Percentiles rank a stretch among this genome's conserved stretches.
Evolutionary conservation across 2,113 vertebrate genomes (phyloP).

Genomic region (Aplodontia rufa): DNA sequence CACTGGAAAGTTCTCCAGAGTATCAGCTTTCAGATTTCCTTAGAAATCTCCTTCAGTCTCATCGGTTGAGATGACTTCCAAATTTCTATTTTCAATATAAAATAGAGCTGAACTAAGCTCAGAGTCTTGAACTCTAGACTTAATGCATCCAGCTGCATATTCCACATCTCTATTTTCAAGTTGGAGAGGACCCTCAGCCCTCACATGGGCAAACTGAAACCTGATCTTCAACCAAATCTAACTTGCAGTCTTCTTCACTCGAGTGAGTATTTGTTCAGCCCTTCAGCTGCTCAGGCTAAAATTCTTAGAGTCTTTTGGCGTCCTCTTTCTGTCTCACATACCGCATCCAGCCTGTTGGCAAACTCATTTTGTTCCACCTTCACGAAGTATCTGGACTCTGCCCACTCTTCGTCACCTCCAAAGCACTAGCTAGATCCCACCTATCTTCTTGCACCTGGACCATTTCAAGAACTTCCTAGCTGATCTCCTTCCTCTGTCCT

Average conservation of each 20-base stretch:
- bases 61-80: background rate
- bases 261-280: background rate
- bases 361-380: background rate
- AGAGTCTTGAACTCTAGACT: background rate
- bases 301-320: background rate
- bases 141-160: background rate
- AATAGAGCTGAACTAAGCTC: background rate
- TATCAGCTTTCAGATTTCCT: background rate
- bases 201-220: background rate
- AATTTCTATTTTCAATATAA: background rate
- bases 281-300: background rate
- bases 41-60: background rate
- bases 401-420: background rate
- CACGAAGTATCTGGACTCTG: background rate
- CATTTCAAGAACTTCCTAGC: background rate
- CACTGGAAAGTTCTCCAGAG: background rate
- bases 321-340: background rate
- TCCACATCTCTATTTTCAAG: background rate
- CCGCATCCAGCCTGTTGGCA: background rate
- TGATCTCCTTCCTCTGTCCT: background rate
- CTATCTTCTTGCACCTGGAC: background rate
- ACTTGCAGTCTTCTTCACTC: background rate
- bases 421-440: background rate
- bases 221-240: background rate
- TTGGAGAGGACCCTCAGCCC: background rate